These are phyloP conservation scores for Argyresthia goedartella DNA, from an alignment of 2,888 invertebrate genomes.

Conservation along the genomic window DNA sequence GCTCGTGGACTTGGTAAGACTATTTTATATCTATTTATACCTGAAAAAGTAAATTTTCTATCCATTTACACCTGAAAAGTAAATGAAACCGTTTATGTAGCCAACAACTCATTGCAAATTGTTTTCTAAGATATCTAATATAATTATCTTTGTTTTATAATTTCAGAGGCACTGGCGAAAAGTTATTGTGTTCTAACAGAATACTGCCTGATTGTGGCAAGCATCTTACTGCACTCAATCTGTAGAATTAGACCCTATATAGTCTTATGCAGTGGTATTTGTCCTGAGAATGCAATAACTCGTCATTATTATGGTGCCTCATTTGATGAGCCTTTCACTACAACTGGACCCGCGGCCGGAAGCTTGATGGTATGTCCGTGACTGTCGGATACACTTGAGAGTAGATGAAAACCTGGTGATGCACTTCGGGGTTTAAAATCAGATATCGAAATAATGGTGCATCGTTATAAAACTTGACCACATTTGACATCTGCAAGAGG, in stretches of 20 bases:
- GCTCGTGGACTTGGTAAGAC: slow-evolving; percentile 93
- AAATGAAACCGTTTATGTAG: too few relatives aligned
- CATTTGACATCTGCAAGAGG: slow-evolving; percentile 56
- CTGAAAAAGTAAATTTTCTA: not conserved
- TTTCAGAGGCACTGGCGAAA: slow-evolving; percentile 91
- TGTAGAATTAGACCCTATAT: slow-evolving; percentile 36
- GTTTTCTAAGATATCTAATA: slow-evolving; percentile 6
- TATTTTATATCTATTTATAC: not conserved
- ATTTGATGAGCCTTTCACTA: slow-evolving; percentile 63
- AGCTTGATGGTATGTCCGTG: slow-evolving; percentile 68
- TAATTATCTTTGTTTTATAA: slow-evolving; percentile 66
- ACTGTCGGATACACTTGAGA: slow-evolving; percentile 62
- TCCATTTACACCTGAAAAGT: too few relatives aligned
- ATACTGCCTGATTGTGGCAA: slow-evolving; percentile 59
- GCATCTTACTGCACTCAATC: slow-evolving; percentile 61
- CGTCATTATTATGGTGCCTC: slow-evolving; percentile 69
- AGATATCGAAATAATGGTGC: slow-evolving; percentile 30
- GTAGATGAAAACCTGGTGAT: slow-evolving; percentile 53
- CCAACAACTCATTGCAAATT: not conserved
- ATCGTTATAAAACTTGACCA: slow-evolving; percentile 71
- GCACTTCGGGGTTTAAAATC: slow-evolving; percentile 32
- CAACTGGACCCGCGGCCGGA: slow-evolving; percentile 67
- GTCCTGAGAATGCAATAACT: slow-evolving; percentile 69
- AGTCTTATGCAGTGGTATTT: slow-evolving; percentile 48
- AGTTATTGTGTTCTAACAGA: slow-evolving; percentile 73